Base-by-base conservation (phyloP, 2,888 invertebrate genomes). In the Agonum fuliginosum region DNA sequence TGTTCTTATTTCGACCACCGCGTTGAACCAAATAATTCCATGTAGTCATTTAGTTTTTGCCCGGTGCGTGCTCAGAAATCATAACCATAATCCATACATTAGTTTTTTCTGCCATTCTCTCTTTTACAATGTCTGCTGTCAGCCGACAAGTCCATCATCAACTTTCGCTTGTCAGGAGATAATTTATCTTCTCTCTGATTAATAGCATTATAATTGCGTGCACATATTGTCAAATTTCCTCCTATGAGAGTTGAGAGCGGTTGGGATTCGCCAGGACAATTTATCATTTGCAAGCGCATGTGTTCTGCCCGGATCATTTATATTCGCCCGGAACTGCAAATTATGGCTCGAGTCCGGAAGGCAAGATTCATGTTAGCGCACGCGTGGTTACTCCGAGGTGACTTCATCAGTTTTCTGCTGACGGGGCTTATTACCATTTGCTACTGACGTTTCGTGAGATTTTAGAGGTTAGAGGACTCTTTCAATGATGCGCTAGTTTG, bases 201-300 rank as follows among this genome's bases (percentile, higher is more conserved):
- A 62, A 62, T 62, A 62, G 58, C 5, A 62, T 27, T 62, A 34
- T 62, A 62, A 62, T 62, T 62, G 58, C 19, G 58, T 14, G 58
- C 58, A 30, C 58, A 62, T 62, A 62, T 62, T 62, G 58, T 62
- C 58, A 62, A 62, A 62, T 30, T 30, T 62, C 17, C 30, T 62
- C 58, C 27, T 62, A 62, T 62, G 58, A 62, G 58, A 17, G 6
- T 62, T 6, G 30, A 3, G 27, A 14, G 30, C 6, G 30, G 30
- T 10, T 6, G 0, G 58, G 6, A 8, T 17, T 17, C 14, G 34
- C 30, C 27, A 30, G 17, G 30, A 62, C 30, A 17, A 62, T 62
- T 62, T 62, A 62, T 62, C 58, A 62, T 62, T n/a, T 62, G 30
- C 58, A 62, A 62, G 58, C 58, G 58, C 58, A 62, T 62, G 58